Percentiles rank a stretch among this genome's conserved stretches.
Conservation (phyloP, 2,888 invertebrate genomes). For the Chydorus sphaericus region DNA sequence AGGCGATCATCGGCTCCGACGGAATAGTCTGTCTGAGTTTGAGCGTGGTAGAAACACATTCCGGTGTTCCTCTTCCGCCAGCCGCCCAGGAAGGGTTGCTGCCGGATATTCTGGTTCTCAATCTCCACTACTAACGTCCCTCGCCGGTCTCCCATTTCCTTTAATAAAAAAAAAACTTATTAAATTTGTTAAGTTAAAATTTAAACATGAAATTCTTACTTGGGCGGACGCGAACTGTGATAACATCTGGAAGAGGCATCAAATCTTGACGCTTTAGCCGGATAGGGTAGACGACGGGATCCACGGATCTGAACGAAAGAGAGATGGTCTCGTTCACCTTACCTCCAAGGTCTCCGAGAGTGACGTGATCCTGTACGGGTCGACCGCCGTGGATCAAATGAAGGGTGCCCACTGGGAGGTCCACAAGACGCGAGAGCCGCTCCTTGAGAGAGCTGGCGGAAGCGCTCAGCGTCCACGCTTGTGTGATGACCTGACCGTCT, state of each 20-base stretch:
- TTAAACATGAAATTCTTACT: background rate
- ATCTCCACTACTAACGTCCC: constrained; percentile 8
- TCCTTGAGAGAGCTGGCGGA: background rate
- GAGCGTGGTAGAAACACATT: background rate
- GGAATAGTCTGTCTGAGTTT: constrained; percentile 8
- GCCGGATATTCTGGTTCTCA: constrained; percentile 1
- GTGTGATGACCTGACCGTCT: constrained; percentile 6
- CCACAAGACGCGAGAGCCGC: background rate
- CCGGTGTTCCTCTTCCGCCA: background rate
- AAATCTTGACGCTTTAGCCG: background rate
- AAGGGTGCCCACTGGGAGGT: background rate
- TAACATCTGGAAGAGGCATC: constrained; percentile 8
- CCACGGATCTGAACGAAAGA: background rate
- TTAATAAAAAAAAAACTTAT: background rate
- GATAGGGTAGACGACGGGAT: constrained; percentile 3
- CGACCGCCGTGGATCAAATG: background rate
- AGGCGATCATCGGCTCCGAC: background rate
- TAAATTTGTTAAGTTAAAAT: background rate
- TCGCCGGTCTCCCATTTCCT: background rate
- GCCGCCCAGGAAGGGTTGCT: background rate
- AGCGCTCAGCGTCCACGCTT: constrained; percentile 5
- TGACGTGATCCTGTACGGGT: constrained; percentile 3
- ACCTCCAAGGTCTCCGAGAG: background rate
- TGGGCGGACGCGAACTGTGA: constrained; percentile 1
- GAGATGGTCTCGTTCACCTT: constrained; percentile 2